Evolutionary conservation across 1,140 invertebrate genomes (phyloP), one percentile per base, ranked within the genome.

Genomic region (Pseudomyrmex concolor): DNA sequence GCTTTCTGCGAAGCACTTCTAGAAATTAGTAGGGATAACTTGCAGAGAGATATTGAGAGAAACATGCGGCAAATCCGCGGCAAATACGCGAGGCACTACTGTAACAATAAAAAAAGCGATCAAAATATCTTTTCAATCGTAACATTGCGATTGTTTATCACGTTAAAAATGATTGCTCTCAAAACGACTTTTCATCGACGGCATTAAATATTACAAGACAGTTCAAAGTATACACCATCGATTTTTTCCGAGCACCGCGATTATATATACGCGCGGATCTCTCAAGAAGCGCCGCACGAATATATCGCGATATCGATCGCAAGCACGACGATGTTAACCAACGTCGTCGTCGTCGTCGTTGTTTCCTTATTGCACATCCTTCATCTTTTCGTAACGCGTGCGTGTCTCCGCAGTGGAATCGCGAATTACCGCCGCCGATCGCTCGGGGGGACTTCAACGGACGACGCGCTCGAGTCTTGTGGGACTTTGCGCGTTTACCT

Each of bases 351-450:
- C 54, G 22, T 59, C 50, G 19, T 67, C 19, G 55, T 55, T 81
- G 60, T 60, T 59, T 73, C 25, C 50, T 60, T 55, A 34, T 71
- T 55, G 55, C 22, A 43, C 19, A 19, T 66, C 22, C 22, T 25
- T 13, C 54, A 48, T 78, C 55, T 67, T 51, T 51, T 76, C 25
- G 15, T n/a, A 12, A 59, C 45, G 55, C 76, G 73, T 84, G 84
- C 86, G 83, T 88, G 86, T 82, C 60, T 10, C 48, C 54, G 86
- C 86, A 88, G 17, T n/a, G 54, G 12, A 72, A 87, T 84, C 85
- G 48, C 86, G 86, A 71, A 84, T 88, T 88, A 88, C 78, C 50
- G 45, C 19, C 54, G n/a, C 19, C 10, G 76, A 22, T 50, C 51
- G 57, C 66, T 19, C n/a, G 62, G 50, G 34, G 22, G 59, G 71